Conservation (phyloP, 2,797 vertebrate species). For the Dallia pectoralis region DNA sequence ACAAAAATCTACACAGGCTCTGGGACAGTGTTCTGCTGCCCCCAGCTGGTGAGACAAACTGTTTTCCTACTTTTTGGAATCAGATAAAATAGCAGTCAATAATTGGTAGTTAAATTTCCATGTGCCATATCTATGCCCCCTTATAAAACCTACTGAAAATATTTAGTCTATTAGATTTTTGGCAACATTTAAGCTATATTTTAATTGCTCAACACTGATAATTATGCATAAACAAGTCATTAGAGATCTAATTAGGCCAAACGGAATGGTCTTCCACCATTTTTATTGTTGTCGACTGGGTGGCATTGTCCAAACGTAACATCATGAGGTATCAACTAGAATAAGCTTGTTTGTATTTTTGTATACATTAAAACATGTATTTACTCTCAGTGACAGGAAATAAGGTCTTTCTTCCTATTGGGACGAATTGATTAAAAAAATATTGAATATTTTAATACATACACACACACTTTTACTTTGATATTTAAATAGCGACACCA, state of each 20-base stretch:
- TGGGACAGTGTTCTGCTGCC: conserved; percentile 52
- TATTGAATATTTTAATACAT: too few relatives aligned
- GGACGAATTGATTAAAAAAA: too few relatives aligned
- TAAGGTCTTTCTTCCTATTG: too few relatives aligned
- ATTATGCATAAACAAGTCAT: not conserved
- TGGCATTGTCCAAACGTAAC: too few relatives aligned
- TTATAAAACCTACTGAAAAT: not conserved
- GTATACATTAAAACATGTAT: too few relatives aligned
- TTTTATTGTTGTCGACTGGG: too few relatives aligned
- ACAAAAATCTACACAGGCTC: not conserved
- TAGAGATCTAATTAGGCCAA: not conserved
- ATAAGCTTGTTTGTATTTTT: too few relatives aligned
- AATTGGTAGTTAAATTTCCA: not conserved
- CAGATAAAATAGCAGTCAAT: not conserved
- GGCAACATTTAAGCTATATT: not conserved
- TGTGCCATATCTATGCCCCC: not conserved
- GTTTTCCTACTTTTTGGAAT: not conserved
- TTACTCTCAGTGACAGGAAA: too few relatives aligned
- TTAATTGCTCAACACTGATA: not conserved
- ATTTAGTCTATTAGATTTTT: not conserved
- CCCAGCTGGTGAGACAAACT: conserved; percentile 11
- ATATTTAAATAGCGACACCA: too few relatives aligned
- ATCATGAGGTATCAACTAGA: too few relatives aligned
- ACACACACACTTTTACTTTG: too few relatives aligned
- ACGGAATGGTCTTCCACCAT: too few relatives aligned